Base-by-base conservation (phyloP, 2,888 invertebrate species). In the Drosophila rellima region DNA sequence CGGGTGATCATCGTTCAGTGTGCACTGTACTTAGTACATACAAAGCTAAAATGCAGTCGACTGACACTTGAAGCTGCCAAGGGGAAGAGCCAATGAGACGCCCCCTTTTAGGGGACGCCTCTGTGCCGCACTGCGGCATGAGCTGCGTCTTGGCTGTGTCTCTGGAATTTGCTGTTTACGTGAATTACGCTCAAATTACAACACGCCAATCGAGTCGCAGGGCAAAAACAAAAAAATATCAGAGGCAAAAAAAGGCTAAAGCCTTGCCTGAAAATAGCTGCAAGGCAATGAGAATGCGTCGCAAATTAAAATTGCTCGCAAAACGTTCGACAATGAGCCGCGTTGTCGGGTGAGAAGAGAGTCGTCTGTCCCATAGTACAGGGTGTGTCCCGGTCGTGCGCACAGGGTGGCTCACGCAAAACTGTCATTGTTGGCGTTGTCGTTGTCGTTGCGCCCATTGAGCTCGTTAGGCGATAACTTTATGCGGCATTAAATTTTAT, bases 181-280 rank as follows among this genome's bases (percentile, higher is more conserved):
- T 80, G 90, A 90, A 90, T 90, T 90, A 90, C 90, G 81, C 82
- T 83, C 87, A 88, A 83, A 88, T 83, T 83, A 83, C 89, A 82
- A 74, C 70, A 61, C 69, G 74, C 62, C 79, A 74, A 68, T 69
- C 62, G 62, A 35, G 29, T 26, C 59, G 50, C 26, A 45, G 33
- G 26, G 67, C 54, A 64, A 3, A 37, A 26, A 26, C 26, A 42
- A 31, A 15, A 33, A 29, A 35, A 35, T n/a, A 35, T 10, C 35
- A 10, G 15, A 6, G 15, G n/a, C 5, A 51, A 20, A 39, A 42
- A 45, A 35, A 13, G 56, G 35, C 56, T 45, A 64, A 67, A 44
- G 57, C 56, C 42, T 60, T 31, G 72, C 62, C 78, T 90, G 78
- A 90, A 90, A 90, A 90, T 89, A 90, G 82, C 86, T 70, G 88